Conservation (phyloP, 35 echinoderm and acorn worm genomes). For the Lytechinus variegatus region DNA sequence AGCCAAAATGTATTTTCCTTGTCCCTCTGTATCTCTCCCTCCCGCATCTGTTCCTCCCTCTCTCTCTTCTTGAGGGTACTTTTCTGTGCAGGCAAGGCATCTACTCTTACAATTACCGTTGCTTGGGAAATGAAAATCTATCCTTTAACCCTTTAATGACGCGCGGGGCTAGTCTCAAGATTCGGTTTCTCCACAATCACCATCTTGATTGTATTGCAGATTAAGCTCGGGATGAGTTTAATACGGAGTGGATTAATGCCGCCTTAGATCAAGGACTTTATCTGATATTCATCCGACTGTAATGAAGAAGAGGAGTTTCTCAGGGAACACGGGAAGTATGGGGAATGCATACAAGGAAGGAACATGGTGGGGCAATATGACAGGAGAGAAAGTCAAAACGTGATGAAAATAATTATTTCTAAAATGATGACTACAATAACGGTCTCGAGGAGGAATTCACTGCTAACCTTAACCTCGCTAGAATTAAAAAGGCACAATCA, state of each 20-base stretch:
- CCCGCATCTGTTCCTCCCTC: background rate
- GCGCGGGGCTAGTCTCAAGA: background rate
- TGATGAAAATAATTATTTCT: no score
- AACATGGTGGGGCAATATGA: background rate
- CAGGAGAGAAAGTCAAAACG: no score
- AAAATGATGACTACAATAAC: background rate
- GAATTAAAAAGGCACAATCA: background rate
- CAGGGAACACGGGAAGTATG: background rate
- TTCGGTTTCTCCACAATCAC: conserved; percentile 9
- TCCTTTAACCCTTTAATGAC: conserved; percentile 12
- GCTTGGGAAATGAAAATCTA: conserved; percentile 2
- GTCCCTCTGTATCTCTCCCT: background rate
- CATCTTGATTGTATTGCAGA: conserved; percentile 12
- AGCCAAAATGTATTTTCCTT: background rate
- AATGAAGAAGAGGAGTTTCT: background rate
- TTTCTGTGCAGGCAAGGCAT: background rate
- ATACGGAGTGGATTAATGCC: conserved; percentile 1
- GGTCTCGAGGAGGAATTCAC: background rate
- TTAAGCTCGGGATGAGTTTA: background rate
- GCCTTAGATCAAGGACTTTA: conserved; percentile 1
- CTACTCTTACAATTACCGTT: background rate
- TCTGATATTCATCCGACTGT: background rate
- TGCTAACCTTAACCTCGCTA: background rate
- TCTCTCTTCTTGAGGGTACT: background rate
- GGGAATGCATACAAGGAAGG: background rate